Conservation (phyloP, 2,113 vertebrate genomes). For the Lonchura striata region DNA sequence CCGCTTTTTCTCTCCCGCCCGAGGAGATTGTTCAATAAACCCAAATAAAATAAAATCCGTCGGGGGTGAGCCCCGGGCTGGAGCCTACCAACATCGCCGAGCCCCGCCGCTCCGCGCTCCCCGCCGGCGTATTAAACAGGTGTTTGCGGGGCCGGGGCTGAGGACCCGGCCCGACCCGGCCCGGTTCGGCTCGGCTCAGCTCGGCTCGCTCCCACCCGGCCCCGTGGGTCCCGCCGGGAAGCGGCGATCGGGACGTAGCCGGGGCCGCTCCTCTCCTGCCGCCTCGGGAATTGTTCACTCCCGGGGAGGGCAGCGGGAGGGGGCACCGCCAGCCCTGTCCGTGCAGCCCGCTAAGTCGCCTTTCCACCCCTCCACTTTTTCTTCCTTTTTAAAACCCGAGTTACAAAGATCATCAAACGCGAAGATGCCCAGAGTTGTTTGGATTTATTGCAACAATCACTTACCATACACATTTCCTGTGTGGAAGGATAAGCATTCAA, state of each 20-base stretch:
- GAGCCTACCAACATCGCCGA: not conserved
- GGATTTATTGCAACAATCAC: slow-evolving; percentile 70
- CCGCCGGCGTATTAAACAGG: slow-evolving; percentile 49
- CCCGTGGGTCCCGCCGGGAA: not conserved
- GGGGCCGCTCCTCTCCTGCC: not conserved
- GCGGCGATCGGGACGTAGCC: not conserved
- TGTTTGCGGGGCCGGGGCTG: not conserved
- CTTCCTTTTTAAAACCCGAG: not conserved
- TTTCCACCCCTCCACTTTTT: not conserved
- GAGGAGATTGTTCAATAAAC: not conserved
- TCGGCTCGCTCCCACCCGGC: not conserved
- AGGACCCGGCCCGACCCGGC: not conserved
- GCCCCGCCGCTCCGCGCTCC: not conserved
- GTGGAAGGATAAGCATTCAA: slow-evolving; percentile 68
- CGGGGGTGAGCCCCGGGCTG: not conserved
- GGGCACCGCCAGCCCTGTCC: not conserved
- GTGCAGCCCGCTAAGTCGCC: not conserved
- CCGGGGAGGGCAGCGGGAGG: not conserved
- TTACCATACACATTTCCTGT: slow-evolving; percentile 72
- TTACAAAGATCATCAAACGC: slow-evolving; percentile 46
- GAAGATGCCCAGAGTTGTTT: slow-evolving; percentile 57
- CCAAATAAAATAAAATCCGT: slow-evolving; percentile 1
- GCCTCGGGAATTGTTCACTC: not conserved
- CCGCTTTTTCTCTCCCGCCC: not conserved
- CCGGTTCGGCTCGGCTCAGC: not conserved